Base-by-base conservation (phyloP, 1,140 invertebrate species). In the Anthonomus grandis region DNA sequence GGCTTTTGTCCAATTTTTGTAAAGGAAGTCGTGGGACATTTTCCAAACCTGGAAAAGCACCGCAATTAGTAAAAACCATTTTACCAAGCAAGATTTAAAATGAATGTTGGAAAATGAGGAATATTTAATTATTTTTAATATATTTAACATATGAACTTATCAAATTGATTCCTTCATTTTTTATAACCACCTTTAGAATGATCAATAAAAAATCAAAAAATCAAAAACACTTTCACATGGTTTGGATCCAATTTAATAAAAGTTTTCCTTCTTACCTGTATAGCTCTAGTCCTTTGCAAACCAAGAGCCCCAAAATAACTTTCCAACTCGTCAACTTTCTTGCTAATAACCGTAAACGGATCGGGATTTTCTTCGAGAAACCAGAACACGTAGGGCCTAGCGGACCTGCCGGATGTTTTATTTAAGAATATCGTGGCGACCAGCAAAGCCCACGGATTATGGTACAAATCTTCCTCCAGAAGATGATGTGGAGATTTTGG, bases 31-130 rank as follows among this genome's bases (percentile, higher is more conserved):
- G 62, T 78, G 73, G 31, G 73, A 76, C 61, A 81, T 70, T 44
- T 73, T 76, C 77, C 78, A 81, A 39, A 81, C 77, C 70, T 78
- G 4, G n/a, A n/a, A n/a, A n/a, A n/a, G n/a, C n/a, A n/a, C n/a
- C n/a, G n/a, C n/a, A n/a, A n/a, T n/a, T n/a, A n/a, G n/a, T n/a
- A n/a, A n/a, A n/a, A n/a, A n/a, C n/a, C n/a, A n/a, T n/a, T n/a
- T n/a, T n/a, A n/a, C n/a, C n/a, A n/a, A n/a, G n/a, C n/a, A n/a
- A n/a, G n/a, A n/a, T n/a, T n/a, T n/a, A n/a, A n/a, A n/a, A n/a
- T n/a, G n/a, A n/a, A n/a, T n/a, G n/a, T n/a, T n/a, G n/a, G n/a
- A n/a, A n/a, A n/a, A n/a, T n/a, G n/a, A n/a, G n/a, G n/a, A n/a
- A n/a, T n/a, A n/a, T n/a, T n/a, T n/a, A n/a, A n/a, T n/a, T n/a